Conservation (phyloP, 2,113 vertebrate genomes). For the Phoenicopterus ruber region DNA sequence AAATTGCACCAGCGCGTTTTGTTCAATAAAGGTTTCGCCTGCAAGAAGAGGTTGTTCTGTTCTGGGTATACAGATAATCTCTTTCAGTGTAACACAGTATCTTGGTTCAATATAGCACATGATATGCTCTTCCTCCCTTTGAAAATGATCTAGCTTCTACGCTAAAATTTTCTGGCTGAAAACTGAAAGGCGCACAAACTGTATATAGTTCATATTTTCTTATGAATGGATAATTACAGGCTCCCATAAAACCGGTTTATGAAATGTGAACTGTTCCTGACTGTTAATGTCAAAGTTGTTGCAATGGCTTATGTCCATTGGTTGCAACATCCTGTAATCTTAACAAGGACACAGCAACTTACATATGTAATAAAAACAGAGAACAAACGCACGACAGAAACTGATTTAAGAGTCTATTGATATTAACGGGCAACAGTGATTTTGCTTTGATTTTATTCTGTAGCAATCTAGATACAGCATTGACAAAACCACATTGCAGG, state of each 20-base stretch:
- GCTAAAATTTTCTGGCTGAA: background rate
- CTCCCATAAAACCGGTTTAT: background rate
- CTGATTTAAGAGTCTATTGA: background rate
- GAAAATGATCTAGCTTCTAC: background rate
- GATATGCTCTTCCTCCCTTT: background rate
- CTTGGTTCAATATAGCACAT: background rate
- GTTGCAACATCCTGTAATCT: conserved; percentile 9
- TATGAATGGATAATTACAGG: background rate
- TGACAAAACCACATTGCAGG: background rate
- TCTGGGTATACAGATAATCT: background rate
- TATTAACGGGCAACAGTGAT: background rate
- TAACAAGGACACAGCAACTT: background rate
- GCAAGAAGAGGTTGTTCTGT: background rate
- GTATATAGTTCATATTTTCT: background rate
- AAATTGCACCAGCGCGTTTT: background rate
- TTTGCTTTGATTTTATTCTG: background rate
- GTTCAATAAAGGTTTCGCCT: background rate
- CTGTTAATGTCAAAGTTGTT: background rate
- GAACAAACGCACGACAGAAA: background rate
- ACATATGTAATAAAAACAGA: background rate
- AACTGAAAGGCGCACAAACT: background rate
- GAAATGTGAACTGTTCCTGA: background rate
- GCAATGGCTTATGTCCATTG: background rate
- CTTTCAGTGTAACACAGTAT: background rate
- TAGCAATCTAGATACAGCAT: background rate